Evolutionary conservation across 2,797 vertebrate species (phyloP), one percentile per base, ranked within the genome.

Genomic region (Limosa lapponica): DNA sequence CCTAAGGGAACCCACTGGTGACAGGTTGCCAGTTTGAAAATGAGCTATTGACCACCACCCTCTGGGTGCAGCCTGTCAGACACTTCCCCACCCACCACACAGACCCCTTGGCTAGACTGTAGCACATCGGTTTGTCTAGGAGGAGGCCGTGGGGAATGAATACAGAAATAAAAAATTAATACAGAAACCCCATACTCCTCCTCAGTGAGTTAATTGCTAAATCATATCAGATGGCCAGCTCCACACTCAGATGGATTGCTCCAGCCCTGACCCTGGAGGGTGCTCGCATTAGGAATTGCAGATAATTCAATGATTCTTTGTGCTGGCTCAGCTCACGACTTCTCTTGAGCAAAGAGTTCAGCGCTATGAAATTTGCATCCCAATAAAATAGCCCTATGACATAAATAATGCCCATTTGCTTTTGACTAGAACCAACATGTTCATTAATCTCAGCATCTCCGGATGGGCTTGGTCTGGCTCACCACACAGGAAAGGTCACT

Each of bases 221-320:
- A 65, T 72, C 52, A 3, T 17, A 74, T 36, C 11, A 2, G 30
- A 41, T 72, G 46, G 70, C 73, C 58, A 92, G 30, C 13, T 30
- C n/a, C 22, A 66, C 22, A 11, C 48, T 74, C 6, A 3, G 34
- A 83, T 10, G n/a, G 43, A 78, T 90, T 95, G 74, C 71, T 73
- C 62, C 70, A 89, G 91, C 54, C 78, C 52, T 84, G 73, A 73
- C 86, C 72, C 73, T 0, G 0, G 55, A 87, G 41, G 4, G 0
- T 52, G 41, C 84, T 59, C 9, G 8, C 2, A 4, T 85, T 86
- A 81, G 74, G 36, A 95, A 64, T 14, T 46, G 23, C 8, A 7
- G 49, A 70, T 86, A 96, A 91, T 84, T 96, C 86, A 62, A 83
- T 73, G 51, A 91, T 85, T 91, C 78, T 87, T 92, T 70, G 52